Conservation (phyloP, 2,888 invertebrate species). For the Pandemis cinnamomeana region DNA sequence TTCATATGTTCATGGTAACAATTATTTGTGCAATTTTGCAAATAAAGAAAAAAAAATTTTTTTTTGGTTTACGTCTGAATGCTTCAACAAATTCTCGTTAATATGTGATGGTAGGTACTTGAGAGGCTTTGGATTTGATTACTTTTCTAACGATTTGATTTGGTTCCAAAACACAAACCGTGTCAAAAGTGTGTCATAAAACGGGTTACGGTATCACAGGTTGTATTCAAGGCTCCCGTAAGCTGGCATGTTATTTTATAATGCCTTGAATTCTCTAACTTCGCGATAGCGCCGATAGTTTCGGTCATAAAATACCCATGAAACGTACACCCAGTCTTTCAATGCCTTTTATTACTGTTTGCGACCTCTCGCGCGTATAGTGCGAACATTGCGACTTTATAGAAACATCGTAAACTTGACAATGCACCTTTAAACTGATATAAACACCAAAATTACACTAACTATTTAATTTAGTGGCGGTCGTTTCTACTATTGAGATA, state of each 20-base stretch:
- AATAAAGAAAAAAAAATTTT: too few relatives aligned
- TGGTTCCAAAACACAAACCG: background rate
- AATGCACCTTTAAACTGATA: slow-evolving; percentile 27
- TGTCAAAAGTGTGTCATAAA: background rate
- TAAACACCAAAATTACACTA: slow-evolving; percentile 22
- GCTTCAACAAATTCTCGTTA: too few relatives aligned
- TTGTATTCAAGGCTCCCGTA: slow-evolving; percentile 9
- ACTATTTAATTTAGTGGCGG: background rate
- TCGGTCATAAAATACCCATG: slow-evolving; percentile 38
- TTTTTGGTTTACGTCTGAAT: too few relatives aligned
- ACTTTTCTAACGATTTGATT: background rate
- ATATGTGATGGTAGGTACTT: background rate
- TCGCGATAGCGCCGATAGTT: slow-evolving; percentile 31
- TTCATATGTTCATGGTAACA: too few relatives aligned
- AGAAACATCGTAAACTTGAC: slow-evolving; percentile 39
- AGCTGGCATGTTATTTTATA: slow-evolving; percentile 32
- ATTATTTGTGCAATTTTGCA: too few relatives aligned
- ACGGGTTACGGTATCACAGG: background rate
- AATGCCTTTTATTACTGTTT: slow-evolving; percentile 37
- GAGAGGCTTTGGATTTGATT: background rate
- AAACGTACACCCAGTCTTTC: slow-evolving; percentile 41
- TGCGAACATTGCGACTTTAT: slow-evolving; percentile 33
- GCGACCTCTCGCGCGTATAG: slow-evolving; percentile 20
- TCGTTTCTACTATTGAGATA: background rate
- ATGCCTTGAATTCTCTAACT: slow-evolving; percentile 20